Evolutionary conservation across 2,797 vertebrate species (phyloP), one percentile per base, ranked within the genome.

Genomic region (Spea hammondii): DNA sequence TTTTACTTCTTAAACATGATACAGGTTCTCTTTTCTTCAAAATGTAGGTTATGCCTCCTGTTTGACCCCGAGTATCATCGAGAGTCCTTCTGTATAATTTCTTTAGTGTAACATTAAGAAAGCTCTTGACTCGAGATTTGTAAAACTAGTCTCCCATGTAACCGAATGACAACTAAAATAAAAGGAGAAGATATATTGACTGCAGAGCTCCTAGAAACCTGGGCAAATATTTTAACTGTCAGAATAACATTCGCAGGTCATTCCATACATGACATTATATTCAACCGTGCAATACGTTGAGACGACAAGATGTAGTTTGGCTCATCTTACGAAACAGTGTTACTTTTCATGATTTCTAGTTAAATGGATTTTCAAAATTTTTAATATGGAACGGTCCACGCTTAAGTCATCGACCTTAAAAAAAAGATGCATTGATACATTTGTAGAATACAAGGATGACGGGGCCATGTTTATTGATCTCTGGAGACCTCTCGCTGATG

Each of bases 41-140:
- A 72, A 72, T 72, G 14, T 6, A 84, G 85, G 85, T 86, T 85
- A 83, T 84, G 87, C 87, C 88, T 86, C 75, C 79, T 83, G 78
- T 83, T 84, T 89, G 86, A 88, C 88, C 87, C 84, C 85, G 83
- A 84, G 65, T 82, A 86, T 88, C 87, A 84, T 81, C 89, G 86
- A 0, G 54, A 59, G 82, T 79, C 85, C 71, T 67, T 83, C 77
- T 45, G 70, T 46, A 57, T 78, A 57, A 78, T 50, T 59, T 79
- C 83, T 83, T 76, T 74, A 84, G 83, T 84, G 72, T 83, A 83
- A 78, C 44, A 64, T 66, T 76, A 64, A 83, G 5, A 49, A 47
- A 8, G 84, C 53, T 60, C 44, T 13, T 17, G 51, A 57, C 53
- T 84, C 77, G 79, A 83, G 55, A 85, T 74, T 65, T 70, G 82